A percentile compares a stretch with the other conserved stretches of the same genome.
phyloP scores from a whole-genome alignment of 2,113 vertebrate species.

The Oreochromis spilurus region DNA sequence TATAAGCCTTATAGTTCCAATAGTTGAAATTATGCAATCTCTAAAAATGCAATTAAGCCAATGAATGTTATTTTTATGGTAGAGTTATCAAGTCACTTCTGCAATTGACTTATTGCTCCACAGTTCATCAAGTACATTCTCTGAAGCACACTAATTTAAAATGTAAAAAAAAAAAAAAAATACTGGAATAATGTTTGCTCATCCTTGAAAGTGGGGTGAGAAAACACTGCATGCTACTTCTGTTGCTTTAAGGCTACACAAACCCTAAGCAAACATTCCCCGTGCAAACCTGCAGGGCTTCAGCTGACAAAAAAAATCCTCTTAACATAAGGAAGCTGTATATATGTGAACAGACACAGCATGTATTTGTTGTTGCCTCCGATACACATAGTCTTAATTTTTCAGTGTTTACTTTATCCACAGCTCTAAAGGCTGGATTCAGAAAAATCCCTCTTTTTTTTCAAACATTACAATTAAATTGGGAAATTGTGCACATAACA shows the following conservation, averaged over 20 bases:
- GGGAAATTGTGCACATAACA: background rate
- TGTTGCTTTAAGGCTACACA: background rate
- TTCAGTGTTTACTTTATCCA: background rate
- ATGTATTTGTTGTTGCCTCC: background rate
- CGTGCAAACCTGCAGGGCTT: background rate
- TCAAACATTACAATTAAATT: background rate
- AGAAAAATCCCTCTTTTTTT: background rate
- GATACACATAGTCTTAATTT: background rate
- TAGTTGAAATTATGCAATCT: conserved; percentile 36
- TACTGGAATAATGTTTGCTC: conserved; percentile 19
- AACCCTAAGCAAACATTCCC: background rate
- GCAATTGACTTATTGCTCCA: conserved; percentile 29
- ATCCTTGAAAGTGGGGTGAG: conserved; percentile 9
- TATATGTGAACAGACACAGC: background rate
- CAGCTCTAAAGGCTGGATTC: background rate
- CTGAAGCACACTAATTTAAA: conserved; percentile 43
- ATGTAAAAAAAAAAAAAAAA: background rate
- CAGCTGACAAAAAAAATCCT: background rate
- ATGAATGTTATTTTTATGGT: conserved; percentile 42
- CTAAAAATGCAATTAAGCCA: conserved; percentile 48
- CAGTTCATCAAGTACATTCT: background rate
- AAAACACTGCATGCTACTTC: conserved; percentile 2
- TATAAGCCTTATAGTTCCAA: conserved; percentile 17
- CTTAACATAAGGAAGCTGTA: background rate
- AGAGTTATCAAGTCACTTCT: conserved; percentile 27